Percentiles rank a stretch among this genome's conserved stretches.
Conservation (phyloP, 2,888 invertebrate species). For the Megastigmus dorsalis region DNA sequence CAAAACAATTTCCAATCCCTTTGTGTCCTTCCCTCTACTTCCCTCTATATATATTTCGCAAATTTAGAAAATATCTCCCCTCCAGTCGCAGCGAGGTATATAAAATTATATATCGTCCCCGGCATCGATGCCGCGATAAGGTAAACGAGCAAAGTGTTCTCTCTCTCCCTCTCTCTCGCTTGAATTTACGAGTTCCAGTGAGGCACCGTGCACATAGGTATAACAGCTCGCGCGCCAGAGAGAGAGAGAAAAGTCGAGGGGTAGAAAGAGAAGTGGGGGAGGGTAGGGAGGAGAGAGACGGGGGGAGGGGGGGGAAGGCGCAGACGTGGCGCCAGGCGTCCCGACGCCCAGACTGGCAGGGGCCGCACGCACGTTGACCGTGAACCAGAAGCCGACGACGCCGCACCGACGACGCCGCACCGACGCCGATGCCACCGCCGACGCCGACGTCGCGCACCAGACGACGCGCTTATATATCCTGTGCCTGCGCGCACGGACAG, state of each 20-base stretch:
- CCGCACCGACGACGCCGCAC: neutral
- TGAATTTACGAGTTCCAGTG: constrained; percentile 59
- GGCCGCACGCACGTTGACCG: constrained; percentile 66
- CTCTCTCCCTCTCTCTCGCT: neutral
- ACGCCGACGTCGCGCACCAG: neutral
- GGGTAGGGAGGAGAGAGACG: constrained; percentile 2
- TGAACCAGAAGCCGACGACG: constrained; percentile 59
- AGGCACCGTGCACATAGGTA: neutral
- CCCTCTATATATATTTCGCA: no score
- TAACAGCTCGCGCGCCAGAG: neutral
- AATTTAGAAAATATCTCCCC: neutral
- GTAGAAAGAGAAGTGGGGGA: constrained; percentile 48
- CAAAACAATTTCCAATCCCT: neutral
- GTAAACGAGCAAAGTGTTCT: constrained; percentile 56
- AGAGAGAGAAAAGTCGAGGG: constrained; percentile 28
- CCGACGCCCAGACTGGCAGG: constrained; percentile 69
- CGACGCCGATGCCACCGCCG: neutral
- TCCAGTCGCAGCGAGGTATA: constrained; percentile 30
- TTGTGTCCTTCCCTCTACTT: neutral
- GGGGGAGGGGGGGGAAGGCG: constrained; percentile 37
- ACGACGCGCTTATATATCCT: no score
- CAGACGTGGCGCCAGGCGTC: constrained; percentile 68
- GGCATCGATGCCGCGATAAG: constrained; percentile 58
- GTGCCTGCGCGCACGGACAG: no score
- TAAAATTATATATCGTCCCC: constrained; percentile 43